phyloP scores from a whole-genome alignment of 2,113 vertebrate genomes.

The Indri indri region DNA sequence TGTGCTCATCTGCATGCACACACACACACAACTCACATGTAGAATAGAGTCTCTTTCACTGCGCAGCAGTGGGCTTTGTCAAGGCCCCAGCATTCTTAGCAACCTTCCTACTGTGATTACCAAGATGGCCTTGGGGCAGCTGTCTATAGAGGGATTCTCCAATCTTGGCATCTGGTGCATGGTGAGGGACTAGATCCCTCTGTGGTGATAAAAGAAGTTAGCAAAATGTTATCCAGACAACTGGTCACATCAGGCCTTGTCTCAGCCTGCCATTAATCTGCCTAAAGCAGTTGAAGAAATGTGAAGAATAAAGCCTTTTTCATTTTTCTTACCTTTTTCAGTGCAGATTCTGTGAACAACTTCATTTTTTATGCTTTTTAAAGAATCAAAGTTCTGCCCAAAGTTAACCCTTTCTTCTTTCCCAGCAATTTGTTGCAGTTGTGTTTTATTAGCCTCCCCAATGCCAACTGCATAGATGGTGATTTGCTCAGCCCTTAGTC shows the following conservation, averaged over 20 bases:
- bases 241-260: not conserved
- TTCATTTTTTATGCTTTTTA: constrained; percentile 74
- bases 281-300: not conserved
- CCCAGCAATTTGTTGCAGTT: constrained; percentile 74
- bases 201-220: not conserved
- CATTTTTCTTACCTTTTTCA: constrained; percentile 69
- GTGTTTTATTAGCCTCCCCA: constrained; percentile 1
- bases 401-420: constrained; percentile 58
- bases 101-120: not conserved
- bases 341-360: constrained; percentile 71
- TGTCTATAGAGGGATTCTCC: not conserved
- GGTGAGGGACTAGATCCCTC: not conserved
- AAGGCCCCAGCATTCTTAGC: not conserved
- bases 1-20: not conserved
- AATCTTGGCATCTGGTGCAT: not conserved
- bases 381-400: constrained; percentile 74
- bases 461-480: constrained; percentile 74
- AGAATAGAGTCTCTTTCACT: not conserved
- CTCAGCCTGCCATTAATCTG: not conserved
- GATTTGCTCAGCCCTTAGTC: constrained; percentile 49
- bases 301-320: not conserved
- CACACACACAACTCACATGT: not conserved
- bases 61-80: not conserved
- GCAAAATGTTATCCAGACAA: not conserved
- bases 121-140: not conserved